A percentile compares a stretch with the other conserved stretches of the same genome.
These are phyloP conservation scores for Loris lydekkerianus DNA, from an alignment of 2,797 vertebrate genomes.

Conservation along the genomic window DNA sequence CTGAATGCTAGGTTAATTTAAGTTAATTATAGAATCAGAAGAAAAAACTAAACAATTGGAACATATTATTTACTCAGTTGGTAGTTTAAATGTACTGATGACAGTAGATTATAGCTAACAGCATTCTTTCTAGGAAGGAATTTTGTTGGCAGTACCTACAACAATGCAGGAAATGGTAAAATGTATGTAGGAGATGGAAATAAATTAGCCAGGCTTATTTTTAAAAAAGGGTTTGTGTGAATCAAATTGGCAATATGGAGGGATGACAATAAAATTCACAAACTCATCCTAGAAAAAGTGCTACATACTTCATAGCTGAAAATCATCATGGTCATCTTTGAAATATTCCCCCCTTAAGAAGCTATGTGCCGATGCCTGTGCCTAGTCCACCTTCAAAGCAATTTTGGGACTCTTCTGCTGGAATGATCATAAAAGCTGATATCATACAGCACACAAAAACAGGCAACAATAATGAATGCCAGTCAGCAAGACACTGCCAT, in stretches of 20 bases:
- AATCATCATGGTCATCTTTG: too few relatives aligned
- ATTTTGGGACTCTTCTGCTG: too few relatives aligned
- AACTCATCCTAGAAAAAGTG: too few relatives aligned
- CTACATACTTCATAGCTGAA: too few relatives aligned
- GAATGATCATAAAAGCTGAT: too few relatives aligned
- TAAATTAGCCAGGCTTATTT: background rate
- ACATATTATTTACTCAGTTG: background rate
- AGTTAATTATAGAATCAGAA: slow-evolving; percentile 18
- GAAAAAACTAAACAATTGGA: background rate
- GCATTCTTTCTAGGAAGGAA: background rate
- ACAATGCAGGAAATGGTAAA: background rate
- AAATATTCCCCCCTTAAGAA: too few relatives aligned
- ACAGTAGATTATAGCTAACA: background rate
- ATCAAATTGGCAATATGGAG: background rate
- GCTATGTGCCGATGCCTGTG: too few relatives aligned
- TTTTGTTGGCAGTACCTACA: background rate
- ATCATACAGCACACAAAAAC: too few relatives aligned
- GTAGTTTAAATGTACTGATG: background rate
- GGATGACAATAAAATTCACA: too few relatives aligned
- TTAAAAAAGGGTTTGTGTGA: rapidly evolving
- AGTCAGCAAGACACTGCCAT: too few relatives aligned
- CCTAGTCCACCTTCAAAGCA: too few relatives aligned
- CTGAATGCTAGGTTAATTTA: background rate
- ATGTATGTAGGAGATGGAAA: background rate
- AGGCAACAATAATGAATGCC: too few relatives aligned